Conservation (phyloP, 2,888 invertebrate genomes). For the Reticulitermes lucifugus region DNA sequence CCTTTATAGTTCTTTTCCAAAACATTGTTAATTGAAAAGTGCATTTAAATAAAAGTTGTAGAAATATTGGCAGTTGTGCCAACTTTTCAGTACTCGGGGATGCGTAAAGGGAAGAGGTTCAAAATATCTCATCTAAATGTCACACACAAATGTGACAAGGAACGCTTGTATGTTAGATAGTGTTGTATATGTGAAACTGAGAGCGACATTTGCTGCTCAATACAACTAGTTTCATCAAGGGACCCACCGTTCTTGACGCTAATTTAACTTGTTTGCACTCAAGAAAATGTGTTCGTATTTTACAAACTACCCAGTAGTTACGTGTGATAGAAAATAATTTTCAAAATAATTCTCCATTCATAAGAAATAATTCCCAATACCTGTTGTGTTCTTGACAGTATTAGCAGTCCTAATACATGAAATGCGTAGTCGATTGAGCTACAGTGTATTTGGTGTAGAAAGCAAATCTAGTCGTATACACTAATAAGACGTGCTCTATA, state of each 20-base stretch:
- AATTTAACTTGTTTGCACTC: constrained; percentile 16
- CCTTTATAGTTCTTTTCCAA: constrained; percentile 16
- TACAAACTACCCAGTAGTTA: not conserved
- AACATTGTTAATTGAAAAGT: constrained; percentile 26
- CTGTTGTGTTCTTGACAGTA: not conserved
- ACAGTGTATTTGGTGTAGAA: too few relatives aligned
- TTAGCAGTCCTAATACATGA: too few relatives aligned
- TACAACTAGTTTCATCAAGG: not conserved
- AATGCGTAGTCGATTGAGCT: too few relatives aligned
- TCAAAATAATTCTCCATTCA: constrained; percentile 20
- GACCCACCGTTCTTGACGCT: not conserved
- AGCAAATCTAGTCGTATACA: too few relatives aligned
- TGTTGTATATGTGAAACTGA: constrained; percentile 2
- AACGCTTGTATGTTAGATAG: not conserved
- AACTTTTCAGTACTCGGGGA: not conserved
- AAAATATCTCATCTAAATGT: not conserved
- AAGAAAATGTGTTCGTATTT: constrained; percentile 32
- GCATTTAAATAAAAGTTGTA: constrained; percentile 2
- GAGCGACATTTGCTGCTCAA: not conserved
- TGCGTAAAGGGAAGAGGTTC: not conserved
- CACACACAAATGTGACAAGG: not conserved
- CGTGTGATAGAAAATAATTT: not conserved
- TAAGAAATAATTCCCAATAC: not conserved
- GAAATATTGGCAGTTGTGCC: not conserved
- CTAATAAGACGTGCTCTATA: too few relatives aligned